Evolutionary conservation across 2,888 invertebrate species (phyloP), one percentile per base, ranked within the genome.

Genomic region (Scotopteryx bipunctaria): DNA sequence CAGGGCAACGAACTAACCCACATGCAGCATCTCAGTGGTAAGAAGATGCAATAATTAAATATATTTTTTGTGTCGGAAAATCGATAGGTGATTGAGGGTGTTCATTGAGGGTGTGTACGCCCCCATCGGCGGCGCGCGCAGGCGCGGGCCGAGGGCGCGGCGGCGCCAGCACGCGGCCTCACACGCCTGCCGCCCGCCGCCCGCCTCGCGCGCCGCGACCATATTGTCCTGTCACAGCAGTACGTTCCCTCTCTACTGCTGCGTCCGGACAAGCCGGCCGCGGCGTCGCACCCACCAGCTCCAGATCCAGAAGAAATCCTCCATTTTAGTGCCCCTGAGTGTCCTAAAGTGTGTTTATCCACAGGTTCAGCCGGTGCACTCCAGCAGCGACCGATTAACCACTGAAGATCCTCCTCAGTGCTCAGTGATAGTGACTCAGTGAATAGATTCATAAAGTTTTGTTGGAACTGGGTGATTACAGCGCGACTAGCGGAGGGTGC

Each of bases 161-260:
- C 72, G 78, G 71, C 68, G 15, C 69, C 64, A 76, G 78, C 84
- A 79, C 88, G 81, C 79, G 73, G 80, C 83, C 80, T 89, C 91
- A 91, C 91, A 91, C 89, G 89, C 87, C 83, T 82, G 86, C 81
- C 88, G 72, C 79, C 86, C 86, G 83, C 65, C 73, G 65, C 64
- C 66, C 69, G 67, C 73, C 63, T 62, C 73, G 84, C 87, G 84
- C 91, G 90, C 85, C 86, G 92, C 93, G 94, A 92, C 93, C 95
- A 97, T 97, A 97, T 97, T 97, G 97, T 97, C 97, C 96, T 96
- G 97, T 97, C 97, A 97, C 97, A 97, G 97, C 97, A 97, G 97
- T 97, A 97, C 94, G 93, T 91, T 43, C 14, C 55, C 67, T 87
- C 78, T 84, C 92, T 97, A 97, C 97, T 97, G 97, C 95, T 97